phyloP scores from a whole-genome alignment of 2,797 vertebrate genomes.

The Lithobates pipiens region DNA sequence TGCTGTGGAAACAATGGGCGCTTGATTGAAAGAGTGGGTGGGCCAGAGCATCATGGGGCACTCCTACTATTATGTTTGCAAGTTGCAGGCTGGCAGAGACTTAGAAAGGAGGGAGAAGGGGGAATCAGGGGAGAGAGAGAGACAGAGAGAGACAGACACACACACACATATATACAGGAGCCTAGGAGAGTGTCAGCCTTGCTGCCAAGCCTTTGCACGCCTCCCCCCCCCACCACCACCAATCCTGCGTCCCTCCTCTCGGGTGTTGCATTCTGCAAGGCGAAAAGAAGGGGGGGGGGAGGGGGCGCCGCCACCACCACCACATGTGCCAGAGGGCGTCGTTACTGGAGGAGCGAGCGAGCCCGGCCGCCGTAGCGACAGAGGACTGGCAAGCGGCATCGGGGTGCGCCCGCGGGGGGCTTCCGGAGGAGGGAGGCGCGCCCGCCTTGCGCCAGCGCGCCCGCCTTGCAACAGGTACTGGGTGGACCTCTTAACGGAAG shows the following conservation, averaged over 20 bases:
- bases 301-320: no score
- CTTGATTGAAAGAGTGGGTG: conserved; percentile 62
- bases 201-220: background rate
- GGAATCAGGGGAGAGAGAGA: background rate
- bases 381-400: background rate
- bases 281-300: background rate
- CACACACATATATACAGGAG: background rate
- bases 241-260: no score
- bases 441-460: background rate
- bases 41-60: conserved; percentile 22
- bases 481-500: background rate
- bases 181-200: conserved; percentile 21
- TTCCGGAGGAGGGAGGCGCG: conserved; percentile 7
- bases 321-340: background rate
- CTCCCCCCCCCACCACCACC: background rate
- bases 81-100: conserved; percentile 61
- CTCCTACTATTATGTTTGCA: conserved; percentile 62
- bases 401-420: conserved; percentile 3
- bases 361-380: background rate
- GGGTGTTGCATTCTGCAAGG: background rate
- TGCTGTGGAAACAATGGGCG: conserved; percentile 62
- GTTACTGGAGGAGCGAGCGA: conserved; percentile 1
- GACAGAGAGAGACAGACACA: background rate
- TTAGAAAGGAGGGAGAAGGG: conserved; percentile 55
- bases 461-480: conserved; percentile 44